Evolutionary conservation across 30 jellyfish, hydroid and myxozoan genomes (phyloP), one percentile per base, ranked within the genome.

Genomic region (Aurelia aurita): DNA sequence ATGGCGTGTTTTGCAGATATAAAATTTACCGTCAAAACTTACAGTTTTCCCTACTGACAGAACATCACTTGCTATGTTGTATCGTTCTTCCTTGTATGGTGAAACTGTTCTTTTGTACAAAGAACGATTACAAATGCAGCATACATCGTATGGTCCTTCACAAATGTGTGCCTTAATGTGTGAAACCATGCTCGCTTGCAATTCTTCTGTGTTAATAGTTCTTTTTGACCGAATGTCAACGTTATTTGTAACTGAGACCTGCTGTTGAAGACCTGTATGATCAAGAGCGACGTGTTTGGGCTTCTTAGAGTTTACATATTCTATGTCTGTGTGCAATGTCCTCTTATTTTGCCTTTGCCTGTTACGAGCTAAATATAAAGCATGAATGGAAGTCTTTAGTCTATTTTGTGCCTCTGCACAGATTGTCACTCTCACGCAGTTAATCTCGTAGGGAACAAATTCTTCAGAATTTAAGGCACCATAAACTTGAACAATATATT

Each of bases 101-200:
- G n/a, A n/a, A 18, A 65, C 90, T 32, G 86, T 8, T n/a, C 32
- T 80, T 21, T 65, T 39, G 28, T 80, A 80, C 11, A 80, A 61
- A 65, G 70, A 80, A 5, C 90, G 23, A 65, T 63, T 79, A 6
- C 90, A 80, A 62, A 65, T 63, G 46, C 62, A 72, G 47, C 90
- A 80, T 4, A 80, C 39, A 46, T 61, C 62, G 21, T 29, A 65
- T 7, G 90, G 84, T 4, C 90, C 90, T 0, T 78, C 57, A 21
- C 15, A 25, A 46, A 76, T 55, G 10, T 19, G 25, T 14, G 47
- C 28, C 44, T 78, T 59, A 31, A 78, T 58, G 14, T 69, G 28
- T 69, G 23, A 31, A 34, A 13, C 26, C 65, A 13, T 13, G 20
- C 28, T 47, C 16, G 59, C 59, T 47, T 47, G 10, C 16, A 8